Conservation (phyloP, 2,888 invertebrate genomes). For the Baronia brevicornis region DNA sequence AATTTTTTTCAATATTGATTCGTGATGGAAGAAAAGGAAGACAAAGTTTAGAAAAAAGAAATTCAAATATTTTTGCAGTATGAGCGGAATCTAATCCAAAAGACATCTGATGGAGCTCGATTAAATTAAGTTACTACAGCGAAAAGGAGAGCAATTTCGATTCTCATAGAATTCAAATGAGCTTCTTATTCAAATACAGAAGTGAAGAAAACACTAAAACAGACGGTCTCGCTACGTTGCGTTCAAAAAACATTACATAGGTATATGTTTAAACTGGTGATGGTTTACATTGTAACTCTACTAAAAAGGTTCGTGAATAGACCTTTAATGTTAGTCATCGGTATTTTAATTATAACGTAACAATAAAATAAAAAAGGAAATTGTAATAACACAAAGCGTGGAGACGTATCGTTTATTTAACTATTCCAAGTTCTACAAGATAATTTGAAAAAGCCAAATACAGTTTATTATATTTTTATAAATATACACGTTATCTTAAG, state of each 20-base stretch:
- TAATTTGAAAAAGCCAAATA: slow-evolving; percentile 39
- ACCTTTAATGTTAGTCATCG: slow-evolving; percentile 22
- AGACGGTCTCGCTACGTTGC: slow-evolving; percentile 49
- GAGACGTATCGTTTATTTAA: slow-evolving; percentile 39
- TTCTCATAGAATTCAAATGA: slow-evolving; percentile 74
- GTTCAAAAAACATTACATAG: slow-evolving; percentile 37
- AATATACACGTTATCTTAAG: slow-evolving; percentile 17
- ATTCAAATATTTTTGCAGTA: slow-evolving; percentile 16
- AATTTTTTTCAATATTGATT: background rate
- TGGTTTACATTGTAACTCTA: slow-evolving; percentile 28
- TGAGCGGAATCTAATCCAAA: slow-evolving; percentile 46
- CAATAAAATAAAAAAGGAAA: slow-evolving; percentile 12
- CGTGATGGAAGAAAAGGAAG: background rate
- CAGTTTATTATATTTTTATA: slow-evolving; percentile 17
- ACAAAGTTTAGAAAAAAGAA: slow-evolving; percentile 5
- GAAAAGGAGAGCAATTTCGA: slow-evolving; percentile 69
- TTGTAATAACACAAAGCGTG: slow-evolving; percentile 16
- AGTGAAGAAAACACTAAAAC: slow-evolving; percentile 58
- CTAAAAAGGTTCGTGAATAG: slow-evolving; percentile 21
- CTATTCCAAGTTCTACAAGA: slow-evolving; percentile 49
- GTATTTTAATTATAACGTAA: slow-evolving; percentile 12
- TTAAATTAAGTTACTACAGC: slow-evolving; percentile 72
- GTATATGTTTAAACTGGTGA: slow-evolving; percentile 37
- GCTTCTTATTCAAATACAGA: slow-evolving; percentile 69
- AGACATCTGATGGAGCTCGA: slow-evolving; percentile 62